Evolutionary conservation across 2,888 invertebrate genomes (phyloP).

Genomic region (Gortyna flavago): DNA sequence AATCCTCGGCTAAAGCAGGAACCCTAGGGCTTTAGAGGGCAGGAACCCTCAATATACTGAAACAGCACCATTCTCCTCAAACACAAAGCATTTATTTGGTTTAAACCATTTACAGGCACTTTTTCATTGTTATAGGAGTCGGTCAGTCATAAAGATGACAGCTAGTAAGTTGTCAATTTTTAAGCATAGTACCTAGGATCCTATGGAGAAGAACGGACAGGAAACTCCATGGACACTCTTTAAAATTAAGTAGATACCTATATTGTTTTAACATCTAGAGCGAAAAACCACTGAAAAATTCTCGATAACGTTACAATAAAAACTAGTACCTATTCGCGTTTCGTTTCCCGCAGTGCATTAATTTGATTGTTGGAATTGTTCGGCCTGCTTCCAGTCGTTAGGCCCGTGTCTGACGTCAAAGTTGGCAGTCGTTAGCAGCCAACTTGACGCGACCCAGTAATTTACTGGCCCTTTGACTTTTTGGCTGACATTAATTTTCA

Average conservation of each 20-base stretch:
- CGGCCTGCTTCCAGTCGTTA: slow-evolving; percentile 42
- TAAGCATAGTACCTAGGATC: background rate
- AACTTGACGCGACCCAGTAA: slow-evolving; percentile 42
- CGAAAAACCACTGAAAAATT: slow-evolving; percentile 5
- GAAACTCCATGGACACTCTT: background rate
- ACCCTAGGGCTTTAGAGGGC: too few species aligned
- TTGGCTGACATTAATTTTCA: slow-evolving; percentile 30
- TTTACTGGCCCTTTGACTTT: slow-evolving; percentile 36
- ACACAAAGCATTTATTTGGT: background rate
- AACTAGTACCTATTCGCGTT: slow-evolving; percentile 33
- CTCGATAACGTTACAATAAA: slow-evolving; percentile 17
- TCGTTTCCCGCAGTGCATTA: slow-evolving; percentile 33
- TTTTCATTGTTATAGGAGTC: background rate
- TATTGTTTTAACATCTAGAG: background rate
- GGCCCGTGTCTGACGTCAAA: slow-evolving; percentile 38
- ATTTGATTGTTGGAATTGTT: too few species aligned
- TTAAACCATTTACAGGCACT: background rate
- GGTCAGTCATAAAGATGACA: background rate
- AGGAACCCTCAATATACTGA: background rate
- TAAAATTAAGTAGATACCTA: background rate
- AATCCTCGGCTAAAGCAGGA: too few species aligned
- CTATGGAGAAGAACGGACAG: background rate
- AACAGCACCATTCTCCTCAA: background rate
- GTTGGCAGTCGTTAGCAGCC: slow-evolving; percentile 48
- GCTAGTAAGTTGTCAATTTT: too few species aligned